Percentiles rank a stretch among this genome's conserved stretches.
Evolutionary conservation across 2,888 invertebrate genomes (phyloP).

Genomic region (Synergus itoensis): DNA sequence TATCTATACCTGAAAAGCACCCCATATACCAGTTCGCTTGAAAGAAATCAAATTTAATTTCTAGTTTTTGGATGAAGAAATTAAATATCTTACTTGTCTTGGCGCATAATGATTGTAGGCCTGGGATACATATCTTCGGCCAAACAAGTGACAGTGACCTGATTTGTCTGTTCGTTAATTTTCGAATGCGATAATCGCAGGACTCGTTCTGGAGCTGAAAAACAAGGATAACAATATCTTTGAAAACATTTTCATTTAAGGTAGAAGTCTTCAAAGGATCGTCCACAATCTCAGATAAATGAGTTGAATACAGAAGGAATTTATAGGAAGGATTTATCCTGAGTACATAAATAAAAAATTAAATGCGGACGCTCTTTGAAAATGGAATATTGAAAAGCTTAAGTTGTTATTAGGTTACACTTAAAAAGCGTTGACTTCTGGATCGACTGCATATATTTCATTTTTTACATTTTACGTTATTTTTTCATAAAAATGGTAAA

Average conservation of each 20-base stretch:
- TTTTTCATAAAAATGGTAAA: not conserved
- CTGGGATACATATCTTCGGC: conserved; percentile 69
- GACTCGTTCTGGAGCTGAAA: conserved; percentile 67
- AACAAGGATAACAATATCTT: not conserved
- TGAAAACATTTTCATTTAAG: too few species aligned
- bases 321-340: not conserved
- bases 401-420: not conserved
- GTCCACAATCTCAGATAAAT: not conserved
- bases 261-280: too few species aligned
- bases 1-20: conserved; percentile 40
- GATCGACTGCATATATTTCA: too few species aligned
- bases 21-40: not conserved
- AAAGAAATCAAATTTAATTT: not conserved
- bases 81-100: conserved; percentile 65
- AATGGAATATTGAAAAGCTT: conserved; percentile 8
- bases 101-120: conserved; percentile 65
- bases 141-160: conserved; percentile 65
- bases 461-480: not conserved
- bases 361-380: not conserved
- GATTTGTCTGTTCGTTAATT: conserved; percentile 61
- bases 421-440: not conserved
- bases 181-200: conserved; percentile 63
- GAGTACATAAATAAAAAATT: not conserved
- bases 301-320: not conserved
- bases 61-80: not conserved